Evolutionary conservation across 1,140 invertebrate genomes (phyloP), one percentile per base, ranked within the genome.

Genomic region (Papilio xuthus): DNA sequence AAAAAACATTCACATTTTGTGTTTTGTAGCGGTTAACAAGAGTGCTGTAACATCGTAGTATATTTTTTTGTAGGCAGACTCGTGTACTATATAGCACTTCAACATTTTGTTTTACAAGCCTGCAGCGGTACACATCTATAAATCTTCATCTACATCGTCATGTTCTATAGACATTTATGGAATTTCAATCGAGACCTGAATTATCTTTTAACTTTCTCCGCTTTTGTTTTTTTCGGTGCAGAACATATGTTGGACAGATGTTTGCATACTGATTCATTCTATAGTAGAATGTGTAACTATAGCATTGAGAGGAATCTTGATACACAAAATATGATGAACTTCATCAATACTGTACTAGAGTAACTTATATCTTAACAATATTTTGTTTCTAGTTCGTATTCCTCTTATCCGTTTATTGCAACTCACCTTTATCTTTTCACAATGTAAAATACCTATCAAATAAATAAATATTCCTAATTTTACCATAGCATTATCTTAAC

Each of bases 61-160:
- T 53, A 60, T 18, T 18, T 18, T 18, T 50, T 18, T 56, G 50
- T 76, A 42, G 74, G 32, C 32, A 4, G n/a, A 1, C 15, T n/a
- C 53, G 74, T 42, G 50, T 53, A 72, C 69, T 41, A 9, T 4
- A 6, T 6, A 15, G 26, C 47, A 75, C 44, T 28, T 32, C 10
- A 13, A 37, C 18, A 53, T 32, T 73, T 73, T 15, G 28, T 50
- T 74, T 53, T 74, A 74, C 47, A 47, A 74, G 23, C 20, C 41
- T 50, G 20, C 23, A 50, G 42, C 23, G 20, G 6, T 50, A 74
- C 26, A 18, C 12, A 75, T 56, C 73, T 53, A 60, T 75, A 50
- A 75, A 60, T 75, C 73, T 47, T 28, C 72, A 37, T 50, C n/a
- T 2, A 13, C 23, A 12, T 23, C 20, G 2, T 50, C 23, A 32